Base-by-base conservation (phyloP, 2,113 vertebrate species). In the Pycnonotus jocosus region DNA sequence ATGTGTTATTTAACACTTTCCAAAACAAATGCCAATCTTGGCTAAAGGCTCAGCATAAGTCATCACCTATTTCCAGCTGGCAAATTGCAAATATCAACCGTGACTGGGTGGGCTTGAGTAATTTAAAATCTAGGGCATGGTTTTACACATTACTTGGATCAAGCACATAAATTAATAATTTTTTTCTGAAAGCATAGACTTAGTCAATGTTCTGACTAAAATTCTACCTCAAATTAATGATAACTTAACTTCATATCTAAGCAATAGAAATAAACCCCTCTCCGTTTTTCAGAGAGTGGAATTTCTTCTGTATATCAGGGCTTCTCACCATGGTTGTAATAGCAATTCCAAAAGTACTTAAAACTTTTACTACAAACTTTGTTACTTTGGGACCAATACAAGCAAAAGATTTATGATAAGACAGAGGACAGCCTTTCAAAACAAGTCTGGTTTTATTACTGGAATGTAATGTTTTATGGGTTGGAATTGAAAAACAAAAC, bases 301-400 rank as follows among this genome's bases (percentile, higher is more conserved):
- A 8, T 74, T 90, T 88, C 15, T 37, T 82, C 35, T 53, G 10
- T 69, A 23, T 21, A 24, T 60, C 31, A n/a, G 9, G 30, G 8
- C 40, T 93, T 74, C 37, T 94, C 53, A 42, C 15, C 45, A 21
- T 44, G 28, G 23, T 45, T 88, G n/a, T 33, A 71, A 72, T 7
- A 87, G 15, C n/a, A 86, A 77, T 90, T 92, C 57, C 37, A 85
- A 69, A 95, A 95, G n/a, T 64, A 61, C 90, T 96, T 92, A 78
- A 78, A 96, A 96, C 69, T 94, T 96, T 74, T 74, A 74, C 50
- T 82, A 27, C 45, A 92, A 92, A 88, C 58, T 96, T 82, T 50
- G 14, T 10, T 88, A 45, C 66, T 88, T 76, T 82, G 90, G 66
- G 85, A 85, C 62, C 25, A 54, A 88, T 79, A 72, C 28, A 85